Evolutionary conservation across 2,888 invertebrate species (phyloP), one percentile per base, ranked within the genome.

Genomic region (Chrysomela aeneicollis): DNA sequence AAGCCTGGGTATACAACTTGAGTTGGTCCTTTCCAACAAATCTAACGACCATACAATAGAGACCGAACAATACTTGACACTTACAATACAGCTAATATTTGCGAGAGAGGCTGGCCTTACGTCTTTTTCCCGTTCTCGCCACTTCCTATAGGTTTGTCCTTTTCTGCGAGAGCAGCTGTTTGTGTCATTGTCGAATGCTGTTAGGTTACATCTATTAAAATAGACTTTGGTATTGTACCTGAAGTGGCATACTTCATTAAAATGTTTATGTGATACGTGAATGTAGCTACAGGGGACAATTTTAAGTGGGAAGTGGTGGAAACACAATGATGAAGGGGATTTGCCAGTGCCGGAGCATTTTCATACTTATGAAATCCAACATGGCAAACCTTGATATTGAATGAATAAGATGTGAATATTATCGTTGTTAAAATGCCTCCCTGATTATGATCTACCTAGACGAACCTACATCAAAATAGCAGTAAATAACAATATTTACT

Each of bases 41-140:
- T 81, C 81, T 80, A 80, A 79, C 76, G 71, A 74, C 74, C 61
- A 74, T 77, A 82, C 81, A 81, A 80, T 80, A 71, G 76, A 67
- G 55, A 61, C 74, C 78, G 75, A 79, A 82, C 82, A 82, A 82
- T 81, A 77, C 78, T 79, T 82, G 82, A 82, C 82, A 82, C 82
- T 82, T 82, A 62, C 81, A 82, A 82, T 82, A 81, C 81, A 80
- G 81, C 79, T 81, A 82, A 82, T 81, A 82, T 82, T 81, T 80
- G 81, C 81, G 75, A 78, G 79, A 75, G 77, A 53, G 71, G 64
- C 59, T 68, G 69, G 62, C 66, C 60, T 69, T 73, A 64, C 70
- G 61, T 75, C 76, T 76, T 74, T 72, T 67, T 76, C 74, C 71
- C 51, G 67, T 72, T 66, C 69, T 59, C 67, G 57, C 26, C 61